These are phyloP conservation scores for Shargacucullia verbasci DNA, from an alignment of 2,888 invertebrate species.

Conservation along the genomic window DNA sequence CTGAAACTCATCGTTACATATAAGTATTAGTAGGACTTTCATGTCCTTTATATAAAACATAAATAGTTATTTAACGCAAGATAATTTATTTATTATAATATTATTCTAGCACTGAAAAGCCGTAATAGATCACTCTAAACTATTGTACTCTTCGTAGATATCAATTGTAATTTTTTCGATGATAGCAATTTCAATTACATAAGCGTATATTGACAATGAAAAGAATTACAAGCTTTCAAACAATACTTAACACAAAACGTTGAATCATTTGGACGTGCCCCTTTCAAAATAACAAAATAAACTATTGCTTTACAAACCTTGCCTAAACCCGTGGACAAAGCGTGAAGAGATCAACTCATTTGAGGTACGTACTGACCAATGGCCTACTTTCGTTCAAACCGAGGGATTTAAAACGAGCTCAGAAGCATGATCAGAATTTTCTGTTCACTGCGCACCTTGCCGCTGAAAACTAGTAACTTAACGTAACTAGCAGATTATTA, in stretches of 20 bases:
- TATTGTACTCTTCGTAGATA: not conserved
- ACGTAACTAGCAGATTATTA: too few relatives aligned
- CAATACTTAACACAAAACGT: slow-evolving; percentile 8
- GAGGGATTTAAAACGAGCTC: too few relatives aligned
- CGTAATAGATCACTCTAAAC: not conserved
- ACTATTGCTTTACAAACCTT: not conserved
- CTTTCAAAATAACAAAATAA: not conserved
- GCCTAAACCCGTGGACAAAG: not conserved
- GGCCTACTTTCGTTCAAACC: too few relatives aligned
- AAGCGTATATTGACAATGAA: slow-evolving; percentile 26
- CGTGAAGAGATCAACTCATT: too few relatives aligned
- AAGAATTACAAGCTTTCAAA: slow-evolving; percentile 18
- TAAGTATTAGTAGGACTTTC: too few relatives aligned
- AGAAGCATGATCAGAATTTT: too few relatives aligned
- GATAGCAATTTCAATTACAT: slow-evolving; percentile 26
- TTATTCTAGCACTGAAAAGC: not conserved
- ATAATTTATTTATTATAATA: not conserved
- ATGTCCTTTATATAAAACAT: too few relatives aligned
- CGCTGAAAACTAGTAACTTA: too few relatives aligned
- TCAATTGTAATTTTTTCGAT: slow-evolving; percentile 10
- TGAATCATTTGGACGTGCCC: slow-evolving; percentile 13
- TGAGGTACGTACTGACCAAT: too few relatives aligned
- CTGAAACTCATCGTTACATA: too few relatives aligned
- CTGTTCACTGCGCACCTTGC: too few relatives aligned
- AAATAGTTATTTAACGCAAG: too few relatives aligned